Evolutionary conservation across 2,888 invertebrate species (phyloP), one percentile per base, ranked within the genome.

Genomic region (Cremastinae sp.): DNA sequence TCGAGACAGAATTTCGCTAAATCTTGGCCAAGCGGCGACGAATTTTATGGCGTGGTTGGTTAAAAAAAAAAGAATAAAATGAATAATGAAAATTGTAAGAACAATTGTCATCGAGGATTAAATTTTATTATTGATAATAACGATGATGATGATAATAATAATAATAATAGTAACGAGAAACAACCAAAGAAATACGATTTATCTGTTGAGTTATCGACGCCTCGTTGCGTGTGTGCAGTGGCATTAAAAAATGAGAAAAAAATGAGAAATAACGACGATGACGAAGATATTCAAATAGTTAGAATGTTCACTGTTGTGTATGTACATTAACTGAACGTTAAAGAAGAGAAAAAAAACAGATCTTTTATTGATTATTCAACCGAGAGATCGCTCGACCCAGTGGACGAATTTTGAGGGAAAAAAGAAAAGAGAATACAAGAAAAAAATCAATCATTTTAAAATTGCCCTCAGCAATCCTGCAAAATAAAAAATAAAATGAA

Each of bases 171-270:
- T 41, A 47, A 65, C 47, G 45, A 64, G n/a, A 12, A 45, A 61
- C 49, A 65, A 64, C 9, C 10, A 43, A 65, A 69, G 49, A 64
- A 74, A 61, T 2, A 84, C 81, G 83, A 83, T 85, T 86, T 86
- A 87, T 88, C 84, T 85, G 88, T 87, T 83, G 82, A 77, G 71
- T 79, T 74, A 78, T 78, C 20, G 12, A 59, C 75, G 79, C 75
- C 70, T 82, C 79, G 80, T 78, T 81, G 85, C 80, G 85, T 86
- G 89, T 89, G 89, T 89, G 83, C 88, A 89, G 89, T 89, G 89
- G 89, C 86, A 86, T 78, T 79, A 83, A 75, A 43, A 69, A 56
- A 62, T 81, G 73, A 75, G 70, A 79, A n/a, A 71, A 79, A 64
- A 65, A 79, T 2, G 28, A 18, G 9, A 9, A 49, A 49, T 0